A percentile compares a stretch with the other conserved stretches of the same genome.
Evolutionary conservation across 1,140 invertebrate species (phyloP).

Genomic region (Theocolax elegans): DNA sequence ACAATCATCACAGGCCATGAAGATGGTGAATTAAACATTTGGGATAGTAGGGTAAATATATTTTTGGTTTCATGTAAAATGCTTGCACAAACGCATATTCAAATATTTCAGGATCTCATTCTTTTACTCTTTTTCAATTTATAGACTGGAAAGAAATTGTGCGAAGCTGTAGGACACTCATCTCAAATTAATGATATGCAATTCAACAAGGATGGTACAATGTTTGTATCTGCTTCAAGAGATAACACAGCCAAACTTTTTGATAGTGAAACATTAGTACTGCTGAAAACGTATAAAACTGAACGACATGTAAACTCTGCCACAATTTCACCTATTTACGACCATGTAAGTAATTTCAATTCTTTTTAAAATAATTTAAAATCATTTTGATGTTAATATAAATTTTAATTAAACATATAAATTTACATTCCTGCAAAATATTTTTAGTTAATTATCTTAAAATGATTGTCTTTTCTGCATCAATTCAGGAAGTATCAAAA

Average conservation of each 20-base stretch:
- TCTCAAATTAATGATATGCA: conserved; percentile 96
- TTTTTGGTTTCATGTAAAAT: conserved; percentile 3
- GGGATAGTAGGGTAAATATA: conserved; percentile 84
- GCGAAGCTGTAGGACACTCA: conserved; percentile 82
- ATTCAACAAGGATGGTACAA: conserved; percentile 89
- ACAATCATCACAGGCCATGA: conserved; percentile 94
- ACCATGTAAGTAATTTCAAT: conserved; percentile 82
- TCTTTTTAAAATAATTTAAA: too few relatives aligned
- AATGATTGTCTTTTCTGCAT: too few relatives aligned
- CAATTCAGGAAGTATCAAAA: too few relatives aligned
- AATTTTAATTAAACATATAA: too few relatives aligned
- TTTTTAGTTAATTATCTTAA: too few relatives aligned
- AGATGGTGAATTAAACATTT: conserved; percentile 89
- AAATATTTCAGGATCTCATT: too few relatives aligned
- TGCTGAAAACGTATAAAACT: conserved; percentile 95
- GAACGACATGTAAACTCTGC: conserved; percentile 97
- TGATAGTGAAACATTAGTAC: conserved; percentile 85
- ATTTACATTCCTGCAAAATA: too few relatives aligned
- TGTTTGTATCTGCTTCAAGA: conserved; percentile 97
- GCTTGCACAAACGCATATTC: too few relatives aligned
- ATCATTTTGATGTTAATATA: too few relatives aligned
- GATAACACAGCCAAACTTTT: conserved; percentile 95
- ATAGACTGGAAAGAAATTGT: conserved; percentile 81
- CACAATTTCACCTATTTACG: conserved; percentile 91
- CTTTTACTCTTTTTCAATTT: conserved; percentile 33